A percentile compares a stretch with the other conserved stretches of the same genome.
These are phyloP conservation scores for Heterochromis multidens DNA, from an alignment of 2,113 vertebrate genomes.

Conservation along the genomic window DNA sequence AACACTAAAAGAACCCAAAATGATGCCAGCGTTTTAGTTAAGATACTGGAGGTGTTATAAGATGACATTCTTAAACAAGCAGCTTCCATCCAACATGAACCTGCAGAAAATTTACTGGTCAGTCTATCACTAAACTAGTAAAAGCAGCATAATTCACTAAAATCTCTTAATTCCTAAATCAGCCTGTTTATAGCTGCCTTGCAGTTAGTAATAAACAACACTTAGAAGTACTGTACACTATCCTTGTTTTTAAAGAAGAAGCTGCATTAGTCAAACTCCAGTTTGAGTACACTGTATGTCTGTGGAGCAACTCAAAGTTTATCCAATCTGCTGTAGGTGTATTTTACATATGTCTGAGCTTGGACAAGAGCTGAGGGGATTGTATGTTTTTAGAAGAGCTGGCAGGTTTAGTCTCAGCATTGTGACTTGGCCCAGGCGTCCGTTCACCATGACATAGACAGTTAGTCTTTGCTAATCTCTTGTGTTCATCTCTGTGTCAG, in stretches of 20 bases:
- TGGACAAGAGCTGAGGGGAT: conserved; percentile 42
- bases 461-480: conserved; percentile 75
- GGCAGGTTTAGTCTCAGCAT: conserved; percentile 66
- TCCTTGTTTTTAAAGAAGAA: conserved; percentile 25
- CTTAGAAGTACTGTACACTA: background rate
- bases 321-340: conserved; percentile 36
- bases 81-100: background rate
- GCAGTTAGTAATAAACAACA: conserved; percentile 17
- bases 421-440: conserved; percentile 54
- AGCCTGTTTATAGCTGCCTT: background rate
- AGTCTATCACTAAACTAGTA: background rate
- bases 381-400: conserved; percentile 69
- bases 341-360: conserved; percentile 30
- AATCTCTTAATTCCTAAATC: background rate
- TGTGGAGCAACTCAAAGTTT: conserved; percentile 40
- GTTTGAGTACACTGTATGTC: conserved; percentile 25
- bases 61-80: background rate
- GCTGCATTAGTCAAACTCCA: conserved; percentile 38
- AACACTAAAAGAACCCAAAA: background rate
- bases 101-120: background rate
- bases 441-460: conserved; percentile 74
- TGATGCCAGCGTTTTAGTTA: rapidly evolving
- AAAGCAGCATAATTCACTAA: background rate
- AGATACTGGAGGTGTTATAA: background rate
- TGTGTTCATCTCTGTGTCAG: conserved; percentile 64